Conservation (phyloP, 2,797 vertebrate genomes). For the Sebastes iracundus region DNA sequence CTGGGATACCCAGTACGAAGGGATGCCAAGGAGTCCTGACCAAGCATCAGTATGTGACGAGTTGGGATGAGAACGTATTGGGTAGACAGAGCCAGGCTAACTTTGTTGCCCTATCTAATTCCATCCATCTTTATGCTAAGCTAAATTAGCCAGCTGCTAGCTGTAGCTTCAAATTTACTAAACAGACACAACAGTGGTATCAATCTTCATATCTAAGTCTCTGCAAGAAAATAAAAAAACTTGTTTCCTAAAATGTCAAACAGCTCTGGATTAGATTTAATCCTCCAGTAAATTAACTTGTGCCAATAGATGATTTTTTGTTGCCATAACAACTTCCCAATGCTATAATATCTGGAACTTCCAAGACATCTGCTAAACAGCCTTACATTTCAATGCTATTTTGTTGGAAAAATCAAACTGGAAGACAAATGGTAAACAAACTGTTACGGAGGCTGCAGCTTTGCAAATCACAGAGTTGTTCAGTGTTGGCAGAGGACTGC, state of each 20-base stretch:
- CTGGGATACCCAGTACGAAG: background rate
- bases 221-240: background rate
- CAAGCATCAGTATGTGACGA: background rate
- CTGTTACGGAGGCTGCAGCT: background rate
- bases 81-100: background rate
- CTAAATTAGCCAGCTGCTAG: background rate
- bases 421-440: conserved; percentile 19
- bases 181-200: background rate
- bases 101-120: background rate
- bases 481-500: conserved; percentile 11
- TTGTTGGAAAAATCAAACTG: background rate
- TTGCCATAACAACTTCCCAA: background rate
- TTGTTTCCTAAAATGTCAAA: background rate
- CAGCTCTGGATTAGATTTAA: background rate
- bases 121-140: background rate
- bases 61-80: background rate
- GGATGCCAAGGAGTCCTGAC: background rate
- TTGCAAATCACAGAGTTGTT: conserved; percentile 10
- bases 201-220: background rate
- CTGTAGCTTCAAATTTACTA: background rate
- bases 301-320: background rate
- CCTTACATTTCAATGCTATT: background rate
- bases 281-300: background rate
- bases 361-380: background rate
- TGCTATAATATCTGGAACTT: background rate